Conservation (phyloP, 2,888 invertebrate species). For the Autographa gamma region DNA sequence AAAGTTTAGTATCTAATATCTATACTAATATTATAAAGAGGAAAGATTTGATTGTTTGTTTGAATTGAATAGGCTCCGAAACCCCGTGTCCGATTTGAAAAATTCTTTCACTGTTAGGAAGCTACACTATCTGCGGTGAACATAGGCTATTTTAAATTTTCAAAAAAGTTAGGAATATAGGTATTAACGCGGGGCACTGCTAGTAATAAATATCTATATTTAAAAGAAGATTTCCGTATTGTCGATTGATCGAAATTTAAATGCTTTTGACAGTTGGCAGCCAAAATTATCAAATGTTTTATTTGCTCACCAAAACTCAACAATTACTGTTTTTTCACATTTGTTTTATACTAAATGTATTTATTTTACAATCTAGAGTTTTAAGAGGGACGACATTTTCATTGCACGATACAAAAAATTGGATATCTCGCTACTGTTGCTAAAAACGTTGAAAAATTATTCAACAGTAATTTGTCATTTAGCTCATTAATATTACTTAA, state of each 20-base stretch:
- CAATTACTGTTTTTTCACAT: too few relatives aligned
- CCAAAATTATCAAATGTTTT: not conserved
- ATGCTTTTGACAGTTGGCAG: not conserved
- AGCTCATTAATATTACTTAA: not conserved
- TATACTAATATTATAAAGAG: too few relatives aligned
- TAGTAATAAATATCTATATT: not conserved
- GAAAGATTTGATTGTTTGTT: too few relatives aligned
- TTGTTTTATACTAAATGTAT: too few relatives aligned
- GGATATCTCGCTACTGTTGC: not conserved
- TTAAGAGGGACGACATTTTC: not conserved
- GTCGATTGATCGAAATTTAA: not conserved
- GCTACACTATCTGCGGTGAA: too few relatives aligned
- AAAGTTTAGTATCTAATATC: conserved; percentile 10
- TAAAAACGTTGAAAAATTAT: not conserved
- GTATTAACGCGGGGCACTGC: too few relatives aligned
- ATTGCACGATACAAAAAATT: not conserved
- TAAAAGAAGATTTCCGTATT: not conserved
- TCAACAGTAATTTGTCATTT: not conserved
- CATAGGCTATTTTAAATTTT: too few relatives aligned
- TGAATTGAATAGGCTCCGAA: too few relatives aligned
- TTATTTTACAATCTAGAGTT: not conserved
- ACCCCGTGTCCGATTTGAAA: too few relatives aligned
- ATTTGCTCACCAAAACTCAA: too few relatives aligned
- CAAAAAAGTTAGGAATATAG: too few relatives aligned
- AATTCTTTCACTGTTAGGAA: too few relatives aligned